These are phyloP conservation scores for Timema cristinae DNA, from an alignment of 2,888 invertebrate species.

Conservation along the genomic window DNA sequence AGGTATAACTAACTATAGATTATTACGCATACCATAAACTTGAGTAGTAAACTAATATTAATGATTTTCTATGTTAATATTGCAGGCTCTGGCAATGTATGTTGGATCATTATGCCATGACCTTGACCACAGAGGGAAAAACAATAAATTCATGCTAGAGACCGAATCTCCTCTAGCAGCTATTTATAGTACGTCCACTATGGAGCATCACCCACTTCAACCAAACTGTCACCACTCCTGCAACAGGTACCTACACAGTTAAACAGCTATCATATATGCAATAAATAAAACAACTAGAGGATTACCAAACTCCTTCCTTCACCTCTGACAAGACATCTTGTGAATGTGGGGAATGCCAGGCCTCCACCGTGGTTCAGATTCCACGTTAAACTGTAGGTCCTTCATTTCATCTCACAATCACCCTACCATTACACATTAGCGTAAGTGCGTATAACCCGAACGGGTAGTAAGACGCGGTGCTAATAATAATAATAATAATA, in stretches of 20 bases:
- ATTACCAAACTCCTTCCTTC: too few species aligned
- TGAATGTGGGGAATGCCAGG: too few species aligned
- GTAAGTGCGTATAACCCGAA: too few species aligned
- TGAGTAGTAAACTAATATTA: neutral
- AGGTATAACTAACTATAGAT: neutral
- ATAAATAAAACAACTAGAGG: too few species aligned
- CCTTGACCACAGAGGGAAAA: constrained; percentile 80
- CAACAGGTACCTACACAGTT: constrained; percentile 56
- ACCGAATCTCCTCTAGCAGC: constrained; percentile 77
- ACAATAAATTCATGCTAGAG: constrained; percentile 81
- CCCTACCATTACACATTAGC: too few species aligned
- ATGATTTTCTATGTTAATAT: constrained; percentile 13
- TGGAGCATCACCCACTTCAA: constrained; percentile 89
- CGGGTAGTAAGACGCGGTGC: too few species aligned
- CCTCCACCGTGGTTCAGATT: too few species aligned
- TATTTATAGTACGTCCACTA: constrained; percentile 80
- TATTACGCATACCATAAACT: neutral
- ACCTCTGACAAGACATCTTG: too few species aligned
- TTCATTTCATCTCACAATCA: too few species aligned
- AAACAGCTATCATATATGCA: too few species aligned
- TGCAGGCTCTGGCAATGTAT: constrained; percentile 68
- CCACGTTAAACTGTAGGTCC: too few species aligned
- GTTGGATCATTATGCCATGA: constrained; percentile 82
- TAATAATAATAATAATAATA: too few species aligned
- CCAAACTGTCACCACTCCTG: constrained; percentile 77